A percentile compares a stretch with the other conserved stretches of the same genome.
phyloP scores from a whole-genome alignment of 2,797 vertebrate genomes.

The Merluccius polli region DNA sequence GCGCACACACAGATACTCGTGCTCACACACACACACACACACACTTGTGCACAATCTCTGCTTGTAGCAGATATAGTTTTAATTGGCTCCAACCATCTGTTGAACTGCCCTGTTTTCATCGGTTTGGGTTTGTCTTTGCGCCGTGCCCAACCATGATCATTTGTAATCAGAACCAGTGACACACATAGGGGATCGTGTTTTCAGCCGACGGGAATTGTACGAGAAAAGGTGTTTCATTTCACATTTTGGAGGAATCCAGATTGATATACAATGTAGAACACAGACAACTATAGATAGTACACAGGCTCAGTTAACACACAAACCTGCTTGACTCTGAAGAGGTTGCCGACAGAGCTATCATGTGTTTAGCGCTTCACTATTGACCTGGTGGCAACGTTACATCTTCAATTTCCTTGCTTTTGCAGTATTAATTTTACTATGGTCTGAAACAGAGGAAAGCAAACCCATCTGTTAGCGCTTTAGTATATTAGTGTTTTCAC shows the following conservation, averaged over 20 bases:
- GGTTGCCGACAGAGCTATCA: no score
- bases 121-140: no score
- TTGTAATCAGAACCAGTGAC: background rate
- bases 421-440: no score
- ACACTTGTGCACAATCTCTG: no score
- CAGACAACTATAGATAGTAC: background rate
- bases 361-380: no score
- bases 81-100: background rate
- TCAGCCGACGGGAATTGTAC: background rate
- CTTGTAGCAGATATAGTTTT: background rate
- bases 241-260: background rate
- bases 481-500: no score
- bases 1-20: background rate
- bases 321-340: background rate
- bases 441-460: no score
- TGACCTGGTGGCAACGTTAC: no score
- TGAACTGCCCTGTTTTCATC: background rate
- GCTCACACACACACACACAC: background rate
- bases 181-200: background rate
- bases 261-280: background rate
- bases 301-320: background rate
- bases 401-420: no score
- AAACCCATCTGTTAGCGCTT: no score
- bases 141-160: background rate
- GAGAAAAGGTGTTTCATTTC: background rate